Base-by-base conservation (phyloP, 2,888 invertebrate species). In the Yponomeuta cagnagella region DNA sequence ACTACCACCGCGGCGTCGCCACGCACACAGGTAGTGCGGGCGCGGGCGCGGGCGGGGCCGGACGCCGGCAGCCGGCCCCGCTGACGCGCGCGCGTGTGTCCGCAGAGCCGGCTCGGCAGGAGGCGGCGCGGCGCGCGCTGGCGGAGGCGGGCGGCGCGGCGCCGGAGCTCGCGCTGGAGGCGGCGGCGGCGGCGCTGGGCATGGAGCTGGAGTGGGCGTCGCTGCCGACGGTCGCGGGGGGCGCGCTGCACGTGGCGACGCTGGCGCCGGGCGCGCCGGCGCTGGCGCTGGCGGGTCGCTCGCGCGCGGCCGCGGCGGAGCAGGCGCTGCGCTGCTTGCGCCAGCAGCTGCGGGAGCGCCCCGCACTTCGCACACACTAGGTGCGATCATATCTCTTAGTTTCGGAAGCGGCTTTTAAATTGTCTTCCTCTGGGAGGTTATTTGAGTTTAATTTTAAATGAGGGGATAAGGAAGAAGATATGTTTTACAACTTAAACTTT, bases 1-100 rank as follows among this genome's bases (percentile, higher is more conserved):
- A 85, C 74, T 89, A 85, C 79, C 89, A 86, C 75, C 76, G 80
- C 73, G 87, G 82, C 73, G 80, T 88, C 75, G 74, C 76, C 71
- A 72, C 76, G 23, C 78, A 78, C 68, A 75, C 78, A 70, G 88
- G 87, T 84, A 75, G 43, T 8, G 43, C 65, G 65, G 68, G n/a
- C 71, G 37, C 12, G 15, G 71, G 43, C 43, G 43, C 8, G 8
- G 43, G 43, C 43, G 43, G 43, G 43, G 43, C 5, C 43, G 43
- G 6, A 5, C 43, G 43, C 8, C 8, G 8, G 43, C 43, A 5
- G 43, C 43, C 43, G 43, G 43, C 43, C 43, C 43, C 43, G 43
- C 43, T 43, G 43, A 63, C 3, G 10, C 64, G 15, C 23, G 4
- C 66, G 10, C 0, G 15, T 12, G 52, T 9, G 43, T 43, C 43